Evolutionary conservation across 2,888 invertebrate genomes (phyloP), one percentile per base, ranked within the genome.

Genomic region (Pseudococcus jackbeardsleyi): DNA sequence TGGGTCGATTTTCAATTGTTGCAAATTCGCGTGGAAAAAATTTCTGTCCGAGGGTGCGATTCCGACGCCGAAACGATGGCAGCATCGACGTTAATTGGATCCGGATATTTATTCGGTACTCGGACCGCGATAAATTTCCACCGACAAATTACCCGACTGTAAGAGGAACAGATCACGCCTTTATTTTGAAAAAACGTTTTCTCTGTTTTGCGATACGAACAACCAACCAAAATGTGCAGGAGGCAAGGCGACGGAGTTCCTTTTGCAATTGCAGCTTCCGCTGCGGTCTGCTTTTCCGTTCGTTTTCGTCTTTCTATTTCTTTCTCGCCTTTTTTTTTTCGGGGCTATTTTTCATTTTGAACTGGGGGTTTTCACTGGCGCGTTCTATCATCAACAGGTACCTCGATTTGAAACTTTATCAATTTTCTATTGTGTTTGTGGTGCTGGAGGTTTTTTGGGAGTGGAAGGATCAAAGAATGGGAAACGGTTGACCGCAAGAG

Each of bases 371-470:
- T 4, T 68, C 12, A 26, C 12, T 26, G 68, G 22, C 26, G 22
- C 22, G 68, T 22, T 12, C 15, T 12, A 11, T 26, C 68, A 68
- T 68, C 68, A 68, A 68, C 68, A 68, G 68, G 68, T 68, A 68
- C 12, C 26, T 68, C 68, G 68, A 68, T 68, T 68, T 68, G 68
- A 26, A 68, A 68, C 68, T 68, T 68, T 68, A 68, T 68, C 68
- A 26, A 26, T 68, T 68, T 68, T 3, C 22, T 26, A 68, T 68
- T 68, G 68, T 26, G 68, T 26, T 68, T 4, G 68, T 54, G 54
- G 4, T 54, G 17, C n/a, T 54, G 54, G 54, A 54, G n/a, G 54
- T 54, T 54, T 54, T 54, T n/a, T 54, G n/a, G 42, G 42, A 3
- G 3, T 33, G 26, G 1, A 3, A 33, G 26, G 26, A 33, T 33